Evolutionary conservation across 2,113 vertebrate species (phyloP), one percentile per base, ranked within the genome.

Genomic region (Sisor rabdophorus): DNA sequence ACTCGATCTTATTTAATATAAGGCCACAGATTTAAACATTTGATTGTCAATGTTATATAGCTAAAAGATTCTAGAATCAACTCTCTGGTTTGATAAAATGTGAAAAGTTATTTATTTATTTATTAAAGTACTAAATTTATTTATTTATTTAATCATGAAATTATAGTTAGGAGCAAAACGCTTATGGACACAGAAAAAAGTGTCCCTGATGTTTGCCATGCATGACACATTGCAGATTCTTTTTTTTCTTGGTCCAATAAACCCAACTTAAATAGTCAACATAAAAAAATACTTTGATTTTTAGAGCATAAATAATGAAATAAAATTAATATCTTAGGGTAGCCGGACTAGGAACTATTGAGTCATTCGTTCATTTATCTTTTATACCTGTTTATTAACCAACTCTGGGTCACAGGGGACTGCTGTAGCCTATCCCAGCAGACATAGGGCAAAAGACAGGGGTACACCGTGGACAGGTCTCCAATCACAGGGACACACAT

Each of bases 1-100:
- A 82, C 20, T 85, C 32, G 32, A 81, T 79, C 84, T 36, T 24
- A 81, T 76, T 36, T 36, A 36, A 36, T 36, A 36, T 75, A 85
- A 85, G 81, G 81, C 82, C 69, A 71, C 79, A 63, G 16, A 50
- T 10, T 60, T 13, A 36, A 0, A 22, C 50, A 56, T 73, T 71
- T 55, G 30, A 50, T 36, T 11, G 15, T 32, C 47, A 56, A 15
- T 24, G 22, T 65, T 55, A 44, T 32, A 32, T 19, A 75, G 52
- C 26, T 20, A 32, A 54, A 11, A 16, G 6, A 17, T 8, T 48
- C 50, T 30, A 26, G 20, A n/a, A 44, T 44, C 4, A 64, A 54
- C 11, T 44, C 11, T 10, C 10, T 32, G 28, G 19, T 11, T 3
- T 2, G 24, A 48, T 67, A 47, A 67, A 24, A 2, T 44, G 24